These are phyloP conservation scores for Saguinus midas DNA, from an alignment of 2,113 vertebrate genomes.

Conservation along the genomic window DNA sequence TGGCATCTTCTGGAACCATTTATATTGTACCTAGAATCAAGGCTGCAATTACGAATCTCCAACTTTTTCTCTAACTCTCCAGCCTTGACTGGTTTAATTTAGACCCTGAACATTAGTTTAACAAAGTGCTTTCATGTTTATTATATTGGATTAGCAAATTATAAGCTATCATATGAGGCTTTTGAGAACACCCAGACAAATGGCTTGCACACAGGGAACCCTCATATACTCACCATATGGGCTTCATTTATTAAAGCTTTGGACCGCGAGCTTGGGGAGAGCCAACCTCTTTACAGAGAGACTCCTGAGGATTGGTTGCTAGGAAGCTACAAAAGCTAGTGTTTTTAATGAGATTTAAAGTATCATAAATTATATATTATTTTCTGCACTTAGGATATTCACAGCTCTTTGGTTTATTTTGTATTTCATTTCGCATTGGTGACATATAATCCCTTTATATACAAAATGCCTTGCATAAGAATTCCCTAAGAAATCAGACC, in stretches of 20 bases:
- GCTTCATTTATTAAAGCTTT: constrained; percentile 84
- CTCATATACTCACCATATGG: constrained; percentile 79
- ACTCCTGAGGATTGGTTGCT: constrained; percentile 85
- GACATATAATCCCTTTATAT: constrained; percentile 73
- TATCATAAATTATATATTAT: constrained; percentile 85
- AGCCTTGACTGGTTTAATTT: constrained; percentile 76
- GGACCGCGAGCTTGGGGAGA: constrained; percentile 78
- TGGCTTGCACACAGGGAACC: constrained; percentile 64
- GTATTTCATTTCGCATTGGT: constrained; percentile 81
- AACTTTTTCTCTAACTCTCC: constrained; percentile 19
- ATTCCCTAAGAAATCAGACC: constrained; percentile 77
- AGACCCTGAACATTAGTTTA: constrained; percentile 83
- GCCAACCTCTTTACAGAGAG: constrained; percentile 80
- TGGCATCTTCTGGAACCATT: not conserved
- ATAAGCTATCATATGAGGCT: constrained; percentile 77
- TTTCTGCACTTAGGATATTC: constrained; percentile 81
- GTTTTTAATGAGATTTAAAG: constrained; percentile 87
- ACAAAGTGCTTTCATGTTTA: constrained; percentile 81
- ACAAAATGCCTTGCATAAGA: constrained; percentile 75
- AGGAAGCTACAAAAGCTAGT: constrained; percentile 85
- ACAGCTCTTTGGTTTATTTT: constrained; percentile 82
- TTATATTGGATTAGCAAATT: constrained; percentile 84
- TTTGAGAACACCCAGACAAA: constrained; percentile 78
- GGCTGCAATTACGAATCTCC: not conserved
- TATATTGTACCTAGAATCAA: not conserved